Percentiles rank a stretch among this genome's conserved stretches.
Conservation (phyloP, 2,797 vertebrate species). For the Lithobates pipiens region DNA sequence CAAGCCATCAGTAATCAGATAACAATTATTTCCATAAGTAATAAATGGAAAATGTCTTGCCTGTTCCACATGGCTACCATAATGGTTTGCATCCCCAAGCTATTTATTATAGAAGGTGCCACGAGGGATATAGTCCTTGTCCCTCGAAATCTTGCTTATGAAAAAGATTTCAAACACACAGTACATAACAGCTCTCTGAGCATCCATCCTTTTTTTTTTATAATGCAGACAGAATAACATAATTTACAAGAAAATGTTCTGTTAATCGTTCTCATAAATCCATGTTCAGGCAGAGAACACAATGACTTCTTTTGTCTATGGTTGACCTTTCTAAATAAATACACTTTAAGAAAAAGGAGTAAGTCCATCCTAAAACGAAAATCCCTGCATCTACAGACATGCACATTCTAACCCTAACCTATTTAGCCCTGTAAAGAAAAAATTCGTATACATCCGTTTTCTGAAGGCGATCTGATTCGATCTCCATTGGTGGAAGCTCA, state of each 20-base stretch:
- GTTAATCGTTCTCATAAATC: constrained; percentile 51
- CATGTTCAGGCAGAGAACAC: constrained; percentile 4
- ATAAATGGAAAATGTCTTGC: constrained; percentile 22
- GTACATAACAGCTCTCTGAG: neutral
- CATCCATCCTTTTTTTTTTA: neutral
- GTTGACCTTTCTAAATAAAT: neutral
- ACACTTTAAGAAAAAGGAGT: no score
- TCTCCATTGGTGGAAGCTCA: no score
- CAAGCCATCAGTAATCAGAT: constrained; percentile 9
- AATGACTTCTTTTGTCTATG: neutral
- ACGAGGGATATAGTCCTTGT: constrained; percentile 40
- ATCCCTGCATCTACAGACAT: no score
- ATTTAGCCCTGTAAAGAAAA: no score
- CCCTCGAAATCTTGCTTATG: constrained; percentile 41
- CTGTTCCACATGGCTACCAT: constrained; percentile 50
- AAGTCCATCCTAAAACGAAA: no score
- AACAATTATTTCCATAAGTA: constrained; percentile 35
- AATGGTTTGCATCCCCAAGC: constrained; percentile 51
- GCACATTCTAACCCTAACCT: no score
- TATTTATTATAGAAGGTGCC: constrained; percentile 45
- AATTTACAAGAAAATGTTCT: constrained; percentile 28
- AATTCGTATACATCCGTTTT: no score
- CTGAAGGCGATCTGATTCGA: no score
- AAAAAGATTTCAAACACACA: neutral
- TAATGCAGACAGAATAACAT: constrained; percentile 24